Percentiles rank a stretch among this genome's conserved stretches.
These are phyloP conservation scores for Colossoma macropomum DNA, from an alignment of 2,113 vertebrate species.

Conservation along the genomic window DNA sequence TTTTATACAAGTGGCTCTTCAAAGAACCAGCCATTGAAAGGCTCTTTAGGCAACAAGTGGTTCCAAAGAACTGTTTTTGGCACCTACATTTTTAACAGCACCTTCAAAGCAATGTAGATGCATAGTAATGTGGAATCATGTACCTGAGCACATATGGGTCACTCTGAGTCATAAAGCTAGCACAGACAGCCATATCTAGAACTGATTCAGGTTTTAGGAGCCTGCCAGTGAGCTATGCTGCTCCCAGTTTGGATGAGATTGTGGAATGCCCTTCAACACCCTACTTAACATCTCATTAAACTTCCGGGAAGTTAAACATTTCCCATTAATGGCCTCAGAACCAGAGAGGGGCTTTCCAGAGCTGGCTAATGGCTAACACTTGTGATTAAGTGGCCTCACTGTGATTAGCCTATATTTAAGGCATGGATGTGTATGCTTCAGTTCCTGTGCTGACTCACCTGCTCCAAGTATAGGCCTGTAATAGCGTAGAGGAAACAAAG, in stretches of 20 bases:
- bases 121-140: not conserved
- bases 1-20: too few species aligned
- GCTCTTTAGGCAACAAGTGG: not conserved
- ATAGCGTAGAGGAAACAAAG: constrained; percentile 49
- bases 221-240: not conserved
- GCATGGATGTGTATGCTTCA: constrained; percentile 46
- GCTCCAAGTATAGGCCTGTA: constrained; percentile 44
- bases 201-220: constrained; percentile 18
- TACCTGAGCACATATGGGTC: constrained; percentile 35
- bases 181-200: not conserved
- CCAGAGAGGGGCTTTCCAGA: constrained; percentile 38
- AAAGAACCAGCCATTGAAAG: not conserved
- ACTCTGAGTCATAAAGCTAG: constrained; percentile 8
- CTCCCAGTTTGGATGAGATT: constrained; percentile 33
- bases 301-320: constrained; percentile 57
- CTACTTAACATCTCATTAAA: constrained; percentile 43
- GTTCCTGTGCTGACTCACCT: constrained; percentile 65
- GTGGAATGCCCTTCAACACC: constrained; percentile 16
- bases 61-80: not conserved
- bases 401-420: constrained; percentile 63
- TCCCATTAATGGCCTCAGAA: constrained; percentile 26
- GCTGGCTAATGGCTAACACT: constrained; percentile 64
- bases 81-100: not conserved
- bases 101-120: not conserved
- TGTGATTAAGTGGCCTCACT: constrained; percentile 56